A percentile compares a stretch with the other conserved stretches of the same genome.
These are phyloP conservation scores for Astyanax mexicanus DNA, from an alignment of 2,797 vertebrate genomes.

Conservation along the genomic window DNA sequence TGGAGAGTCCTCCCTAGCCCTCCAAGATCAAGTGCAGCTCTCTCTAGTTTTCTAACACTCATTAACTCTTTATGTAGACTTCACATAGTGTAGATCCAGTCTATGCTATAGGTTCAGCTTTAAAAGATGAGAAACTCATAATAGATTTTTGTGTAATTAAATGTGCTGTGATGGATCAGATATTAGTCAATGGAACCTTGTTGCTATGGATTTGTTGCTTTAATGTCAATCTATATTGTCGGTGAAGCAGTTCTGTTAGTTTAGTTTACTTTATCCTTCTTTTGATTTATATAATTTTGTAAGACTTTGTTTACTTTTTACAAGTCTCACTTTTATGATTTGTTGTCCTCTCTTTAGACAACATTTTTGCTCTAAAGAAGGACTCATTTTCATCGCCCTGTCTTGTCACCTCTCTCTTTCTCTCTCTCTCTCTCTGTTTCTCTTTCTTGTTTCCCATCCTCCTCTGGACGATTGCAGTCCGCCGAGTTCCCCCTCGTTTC, in stretches of 20 bases:
- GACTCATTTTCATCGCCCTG: conserved; percentile 77
- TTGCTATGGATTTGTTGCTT: conserved; percentile 97
- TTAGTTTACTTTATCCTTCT: conserved; percentile 81
- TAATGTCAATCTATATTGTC: conserved; percentile 92
- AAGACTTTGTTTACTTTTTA: conserved; percentile 80
- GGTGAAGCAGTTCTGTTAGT: conserved; percentile 91
- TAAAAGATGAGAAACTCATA: conserved; percentile 99
- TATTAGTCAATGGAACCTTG: conserved; percentile 96
- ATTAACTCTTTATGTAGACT: background rate
- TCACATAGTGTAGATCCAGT: no score
- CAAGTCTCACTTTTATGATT: conserved; percentile 74
- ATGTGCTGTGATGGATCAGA: conserved; percentile 98
- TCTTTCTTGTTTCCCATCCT: conserved; percentile 56
- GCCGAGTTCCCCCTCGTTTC: conserved; percentile 97
- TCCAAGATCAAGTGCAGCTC: background rate
- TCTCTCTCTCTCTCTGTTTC: conserved; percentile 75
- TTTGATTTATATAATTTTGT: conserved; percentile 73
- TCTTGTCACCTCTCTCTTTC: conserved; percentile 85
- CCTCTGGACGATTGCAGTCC: conserved; percentile 81
- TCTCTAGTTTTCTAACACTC: background rate
- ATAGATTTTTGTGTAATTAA: conserved; percentile 99
- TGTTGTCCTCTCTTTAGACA: conserved; percentile 74
- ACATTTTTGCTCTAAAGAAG: conserved; percentile 75
- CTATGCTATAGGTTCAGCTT: conserved; percentile 59
- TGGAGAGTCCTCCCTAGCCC: no score